These are phyloP conservation scores for Drosophila nigrodunni DNA, from an alignment of 1,140 invertebrate species.

Conservation along the genomic window DNA sequence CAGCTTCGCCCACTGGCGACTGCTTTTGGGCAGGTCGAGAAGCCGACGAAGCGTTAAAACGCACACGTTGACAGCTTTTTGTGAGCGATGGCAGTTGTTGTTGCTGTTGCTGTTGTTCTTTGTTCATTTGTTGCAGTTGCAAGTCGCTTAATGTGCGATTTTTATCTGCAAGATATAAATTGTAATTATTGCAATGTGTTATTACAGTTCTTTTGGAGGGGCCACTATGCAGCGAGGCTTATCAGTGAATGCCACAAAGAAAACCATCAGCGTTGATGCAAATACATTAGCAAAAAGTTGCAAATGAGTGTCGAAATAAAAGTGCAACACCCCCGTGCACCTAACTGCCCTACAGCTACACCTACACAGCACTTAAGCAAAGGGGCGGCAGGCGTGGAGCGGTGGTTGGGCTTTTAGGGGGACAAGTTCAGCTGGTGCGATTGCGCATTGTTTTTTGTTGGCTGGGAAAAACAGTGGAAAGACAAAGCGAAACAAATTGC, in stretches of 20 bases:
- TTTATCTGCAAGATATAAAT: conserved; percentile 77
- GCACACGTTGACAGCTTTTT: conserved; percentile 78
- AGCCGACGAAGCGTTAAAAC: conserved; percentile 73
- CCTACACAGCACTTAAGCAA: not conserved
- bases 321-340: conserved; percentile 27
- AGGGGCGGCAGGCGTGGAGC: not conserved
- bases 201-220: conserved; percentile 3
- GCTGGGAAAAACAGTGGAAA: conserved; percentile 37
- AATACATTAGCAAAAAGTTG: conserved; percentile 78
- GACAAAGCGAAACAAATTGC: conserved; percentile 80
- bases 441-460: conserved; percentile 55
- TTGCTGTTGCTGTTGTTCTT: conserved; percentile 46
- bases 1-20: conserved; percentile 52
- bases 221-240: conserved; percentile 37
- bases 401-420: conserved; percentile 6
- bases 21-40: conserved; percentile 36
- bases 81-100: conserved; percentile 53
- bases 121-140: conserved; percentile 31
- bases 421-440: conserved; percentile 59
- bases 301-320: conserved; percentile 77
- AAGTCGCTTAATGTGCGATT: conserved; percentile 77
- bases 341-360: not conserved
- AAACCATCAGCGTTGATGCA: conserved; percentile 54
- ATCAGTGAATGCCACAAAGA: conserved; percentile 44
- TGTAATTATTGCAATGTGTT: conserved; percentile 79